Evolutionary conservation across 2,113 vertebrate genomes (phyloP).

Genomic region (Engystomops pustulosus): DNA sequence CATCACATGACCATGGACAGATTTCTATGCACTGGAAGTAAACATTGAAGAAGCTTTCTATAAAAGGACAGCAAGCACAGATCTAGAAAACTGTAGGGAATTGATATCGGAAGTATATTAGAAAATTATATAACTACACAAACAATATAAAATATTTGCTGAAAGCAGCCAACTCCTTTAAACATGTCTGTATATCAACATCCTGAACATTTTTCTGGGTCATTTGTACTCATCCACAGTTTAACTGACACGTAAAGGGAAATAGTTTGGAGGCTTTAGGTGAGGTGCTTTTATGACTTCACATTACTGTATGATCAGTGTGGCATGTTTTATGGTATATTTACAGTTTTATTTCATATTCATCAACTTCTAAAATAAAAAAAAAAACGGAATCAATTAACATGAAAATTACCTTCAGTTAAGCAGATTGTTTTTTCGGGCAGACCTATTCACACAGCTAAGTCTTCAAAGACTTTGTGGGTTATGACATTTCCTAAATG

Average conservation of each 20-base stretch:
- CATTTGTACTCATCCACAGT: background rate
- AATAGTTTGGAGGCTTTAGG: constrained; percentile 4
- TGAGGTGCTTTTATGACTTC: constrained; percentile 1
- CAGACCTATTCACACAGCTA: constrained; percentile 64
- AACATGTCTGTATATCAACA: constrained; percentile 13
- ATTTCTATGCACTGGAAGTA: no score
- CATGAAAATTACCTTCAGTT: background rate
- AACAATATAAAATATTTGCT: no score
- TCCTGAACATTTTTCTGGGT: background rate
- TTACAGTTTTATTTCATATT: constrained; percentile 49
- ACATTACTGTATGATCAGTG: constrained; percentile 21
- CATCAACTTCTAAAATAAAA: constrained; percentile 22
- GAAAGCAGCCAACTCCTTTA: no score
- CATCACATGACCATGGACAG: no score
- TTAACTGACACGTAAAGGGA: background rate
- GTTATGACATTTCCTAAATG: constrained; percentile 94
- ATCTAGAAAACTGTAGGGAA: no score
- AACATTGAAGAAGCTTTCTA: no score
- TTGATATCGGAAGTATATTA: no score
- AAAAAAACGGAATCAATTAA: constrained; percentile 43
- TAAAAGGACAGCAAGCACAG: no score
- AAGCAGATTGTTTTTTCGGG: constrained; percentile 71
- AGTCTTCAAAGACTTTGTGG: constrained; percentile 88
- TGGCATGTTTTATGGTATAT: constrained; percentile 28
- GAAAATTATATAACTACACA: no score